Base-by-base conservation (phyloP, 1,140 invertebrate species). In the Pachyrhynchus sulphureomaculatus region DNA sequence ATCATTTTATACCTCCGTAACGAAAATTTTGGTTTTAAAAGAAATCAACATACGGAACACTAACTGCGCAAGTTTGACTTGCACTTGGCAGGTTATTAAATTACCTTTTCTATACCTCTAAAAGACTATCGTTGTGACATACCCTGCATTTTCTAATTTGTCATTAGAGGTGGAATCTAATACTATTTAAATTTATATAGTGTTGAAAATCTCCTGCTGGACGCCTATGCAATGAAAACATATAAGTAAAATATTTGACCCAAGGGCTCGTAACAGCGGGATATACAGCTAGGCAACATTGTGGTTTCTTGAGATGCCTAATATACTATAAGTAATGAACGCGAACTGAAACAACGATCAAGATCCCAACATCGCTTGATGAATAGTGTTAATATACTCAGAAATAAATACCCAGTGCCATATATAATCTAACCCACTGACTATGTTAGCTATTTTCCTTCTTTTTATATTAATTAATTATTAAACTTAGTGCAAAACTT, bases 291-390 rank as follows among this genome's bases (percentile, higher is more conserved):
- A 42, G 57, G 57, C 57, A 49, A 60, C 57, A 49, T 42, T 60
- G 57, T 47, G 57, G 57, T 60, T 60, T 60, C 57, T 60, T 60
- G 57, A 60, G 57, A 60, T 60, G 57, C 57, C 57, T 60, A 60
- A 60, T 60, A 60, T 60, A 60, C 47, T 60, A 60, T 60, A 60
- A 60, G 57, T 60, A 60, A 60, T 60, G 57, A 49, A 60, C 57
- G 57, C 48, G 37, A 60, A 60, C 57, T 49, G 57, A 60, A 60
- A 60, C 57, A 52, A 52, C 47, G 34, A 60, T 60, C 57, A 42
- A 60, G 57, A 60, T 51, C 57, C 57, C 57, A 44, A 52, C 47
- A 52, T 60, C 37, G 33, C 48, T 60, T 60, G 57, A 60, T 60
- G 57, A 52, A 60, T 60, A 51, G 57, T 52, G 57, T 60, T 60